A percentile compares a stretch with the other conserved stretches of the same genome.
These are phyloP conservation scores for Metopia argyrocephala DNA, from an alignment of 2,888 invertebrate species.

Conservation along the genomic window DNA sequence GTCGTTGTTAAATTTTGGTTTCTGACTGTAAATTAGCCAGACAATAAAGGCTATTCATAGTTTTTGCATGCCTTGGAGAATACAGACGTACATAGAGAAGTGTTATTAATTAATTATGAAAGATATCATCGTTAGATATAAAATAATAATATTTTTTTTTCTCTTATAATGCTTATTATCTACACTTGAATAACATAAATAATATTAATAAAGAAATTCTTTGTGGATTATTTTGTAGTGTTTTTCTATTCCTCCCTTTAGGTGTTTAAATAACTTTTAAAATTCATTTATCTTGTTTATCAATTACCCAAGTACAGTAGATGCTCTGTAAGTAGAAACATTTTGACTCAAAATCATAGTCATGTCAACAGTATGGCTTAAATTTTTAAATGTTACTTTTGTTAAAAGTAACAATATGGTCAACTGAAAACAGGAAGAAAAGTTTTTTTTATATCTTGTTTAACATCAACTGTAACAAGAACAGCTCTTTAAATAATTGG, in stretches of 20 bases:
- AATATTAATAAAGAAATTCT: background rate
- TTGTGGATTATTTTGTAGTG: conserved; percentile 29
- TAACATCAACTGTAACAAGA: too few relatives aligned
- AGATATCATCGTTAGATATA: background rate
- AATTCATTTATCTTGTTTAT: conserved; percentile 7
- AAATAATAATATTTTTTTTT: too few relatives aligned
- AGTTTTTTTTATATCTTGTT: too few relatives aligned
- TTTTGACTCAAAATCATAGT: too few relatives aligned
- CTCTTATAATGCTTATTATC: too few relatives aligned
- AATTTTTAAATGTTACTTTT: too few relatives aligned
- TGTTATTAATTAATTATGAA: background rate
- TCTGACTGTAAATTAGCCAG: too few relatives aligned
- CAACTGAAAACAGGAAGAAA: too few relatives aligned
- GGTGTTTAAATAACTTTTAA: background rate
- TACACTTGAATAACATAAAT: background rate
- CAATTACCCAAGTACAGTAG: background rate
- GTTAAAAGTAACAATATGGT: too few relatives aligned
- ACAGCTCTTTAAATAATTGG: too few relatives aligned
- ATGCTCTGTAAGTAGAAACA: too few relatives aligned
- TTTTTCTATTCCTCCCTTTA: conserved; percentile 15
- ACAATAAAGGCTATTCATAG: background rate
- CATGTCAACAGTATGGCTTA: too few relatives aligned
- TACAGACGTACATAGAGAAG: background rate
- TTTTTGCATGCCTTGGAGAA: background rate
- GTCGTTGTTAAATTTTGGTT: background rate